These are phyloP conservation scores for Drosophila lacertosa DNA, from an alignment of 1,140 invertebrate genomes.

Conservation along the genomic window DNA sequence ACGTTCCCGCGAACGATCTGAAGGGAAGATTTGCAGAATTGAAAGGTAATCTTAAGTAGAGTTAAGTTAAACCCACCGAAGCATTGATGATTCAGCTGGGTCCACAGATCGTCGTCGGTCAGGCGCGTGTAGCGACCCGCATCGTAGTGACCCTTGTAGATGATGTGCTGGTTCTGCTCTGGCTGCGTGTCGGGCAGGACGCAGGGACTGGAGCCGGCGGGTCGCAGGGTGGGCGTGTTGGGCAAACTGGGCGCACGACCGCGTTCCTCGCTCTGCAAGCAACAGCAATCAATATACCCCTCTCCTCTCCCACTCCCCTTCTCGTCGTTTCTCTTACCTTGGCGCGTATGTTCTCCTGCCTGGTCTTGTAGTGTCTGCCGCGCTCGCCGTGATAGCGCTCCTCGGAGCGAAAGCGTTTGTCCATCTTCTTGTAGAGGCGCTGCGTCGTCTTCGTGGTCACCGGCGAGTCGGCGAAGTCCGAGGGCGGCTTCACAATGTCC, in stretches of 20 bases:
- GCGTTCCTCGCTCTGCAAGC: constrained; percentile 89
- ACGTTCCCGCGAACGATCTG: constrained; percentile 84
- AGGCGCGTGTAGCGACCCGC: constrained; percentile 90
- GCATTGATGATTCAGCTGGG: constrained; percentile 85
- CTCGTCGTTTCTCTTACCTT: constrained; percentile 85
- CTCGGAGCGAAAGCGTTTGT: constrained; percentile 92
- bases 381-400: constrained; percentile 88
- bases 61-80: constrained; percentile 51
- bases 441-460: constrained; percentile 85
- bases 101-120: constrained; percentile 90
- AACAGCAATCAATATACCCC: neutral
- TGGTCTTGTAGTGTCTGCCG: constrained; percentile 87
- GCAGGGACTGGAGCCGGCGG: constrained; percentile 87
- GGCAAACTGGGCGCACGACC: constrained; percentile 88
- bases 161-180: constrained; percentile 87
- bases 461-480: constrained; percentile 93
- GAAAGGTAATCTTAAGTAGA: neutral
- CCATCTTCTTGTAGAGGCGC: constrained; percentile 91
- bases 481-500: constrained; percentile 93
- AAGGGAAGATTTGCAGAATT: neutral
- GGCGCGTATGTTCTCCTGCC: constrained; percentile 88
- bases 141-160: constrained; percentile 90
- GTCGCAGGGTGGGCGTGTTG: constrained; percentile 88
- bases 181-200: constrained; percentile 87
- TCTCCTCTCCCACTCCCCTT: neutral